Conservation (phyloP, 2,888 invertebrate genomes). For the Thecocarcelia acutangulata region DNA sequence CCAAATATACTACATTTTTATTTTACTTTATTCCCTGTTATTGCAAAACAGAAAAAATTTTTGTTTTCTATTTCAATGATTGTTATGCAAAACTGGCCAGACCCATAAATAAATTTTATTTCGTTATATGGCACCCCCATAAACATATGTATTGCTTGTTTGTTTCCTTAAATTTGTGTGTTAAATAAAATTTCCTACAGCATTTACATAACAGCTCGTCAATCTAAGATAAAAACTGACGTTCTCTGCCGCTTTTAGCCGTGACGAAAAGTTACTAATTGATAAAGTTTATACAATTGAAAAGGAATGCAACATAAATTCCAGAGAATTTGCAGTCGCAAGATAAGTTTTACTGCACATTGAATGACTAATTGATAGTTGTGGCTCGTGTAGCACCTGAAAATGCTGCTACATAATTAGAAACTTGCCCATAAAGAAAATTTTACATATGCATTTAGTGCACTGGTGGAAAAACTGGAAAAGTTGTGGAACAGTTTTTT, state of each 20-base stretch:
- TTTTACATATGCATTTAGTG: neutral
- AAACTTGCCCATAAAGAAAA: slow-evolving; percentile 12
- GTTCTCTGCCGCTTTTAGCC: neutral
- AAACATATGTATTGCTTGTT: no score
- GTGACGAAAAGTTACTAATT: slow-evolving; percentile 21
- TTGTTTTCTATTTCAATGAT: no score
- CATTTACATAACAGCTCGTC: slow-evolving; percentile 20
- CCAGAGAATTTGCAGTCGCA: neutral
- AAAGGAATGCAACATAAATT: neutral
- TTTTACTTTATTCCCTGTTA: no score
- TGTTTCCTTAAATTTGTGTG: no score
- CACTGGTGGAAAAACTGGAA: no score
- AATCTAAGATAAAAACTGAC: slow-evolving; percentile 3
- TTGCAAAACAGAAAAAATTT: no score
- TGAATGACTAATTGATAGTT: slow-evolving; percentile 32
- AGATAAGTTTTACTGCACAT: neutral
- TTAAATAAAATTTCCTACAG: no score
- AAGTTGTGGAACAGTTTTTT: no score
- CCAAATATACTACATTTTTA: no score
- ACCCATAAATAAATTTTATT: no score
- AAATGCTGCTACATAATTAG: slow-evolving; percentile 29
- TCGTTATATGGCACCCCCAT: no score
- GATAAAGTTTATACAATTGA: slow-evolving; percentile 1
- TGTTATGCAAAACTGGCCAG: no score
- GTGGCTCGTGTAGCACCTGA: neutral